Evolutionary conservation across 2,113 vertebrate species (phyloP), one percentile per base, ranked within the genome.

Genomic region (Thalassarche chlororhynchos): DNA sequence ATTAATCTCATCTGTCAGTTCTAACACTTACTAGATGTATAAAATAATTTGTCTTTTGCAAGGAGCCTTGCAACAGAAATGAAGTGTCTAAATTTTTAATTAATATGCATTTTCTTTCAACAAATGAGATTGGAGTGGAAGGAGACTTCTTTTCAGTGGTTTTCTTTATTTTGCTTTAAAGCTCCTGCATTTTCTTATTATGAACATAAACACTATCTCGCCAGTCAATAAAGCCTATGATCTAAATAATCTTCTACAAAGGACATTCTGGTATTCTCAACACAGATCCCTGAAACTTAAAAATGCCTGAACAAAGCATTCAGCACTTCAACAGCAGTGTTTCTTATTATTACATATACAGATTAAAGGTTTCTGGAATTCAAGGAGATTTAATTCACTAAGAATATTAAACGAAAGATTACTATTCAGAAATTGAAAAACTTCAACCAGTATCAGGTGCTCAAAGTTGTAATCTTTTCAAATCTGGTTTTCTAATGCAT

Each of bases 1-100:
- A 98, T 99, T 98, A 98, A 98, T 98, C 98, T 98, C 97, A 96
- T 95, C 98, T 98, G 98, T 98, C 98, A 98, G 85, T 97, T 97
- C 84, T 87, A 98, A 98, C 96, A 92, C 96, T 97, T 93, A 97
- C 83, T 95, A 97, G 98, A 98, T 98, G 97, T 98, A 98, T 98
- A 98, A 98, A 98, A 98, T 96, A 97, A 98, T 98, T 98, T 93
- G 87, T 97, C 97, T 98, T 98, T 91, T 97, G 97, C 93, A 97
- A 97, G 93, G 96, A 98, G 94, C 93, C 95, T 95, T 96, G 91
- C 88, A 97, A 98, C 97, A 97, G 94, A 98, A 98, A 98, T 94
- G 93, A 97, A 97, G 71, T 85, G 97, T 97, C 75, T 49, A 92
- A 91, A 97, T 98, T 97, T 98, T 97, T 98, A 98, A 98, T 98